These are phyloP conservation scores for Drosophila bifasciata DNA, from an alignment of 1,140 invertebrate species.

Conservation along the genomic window DNA sequence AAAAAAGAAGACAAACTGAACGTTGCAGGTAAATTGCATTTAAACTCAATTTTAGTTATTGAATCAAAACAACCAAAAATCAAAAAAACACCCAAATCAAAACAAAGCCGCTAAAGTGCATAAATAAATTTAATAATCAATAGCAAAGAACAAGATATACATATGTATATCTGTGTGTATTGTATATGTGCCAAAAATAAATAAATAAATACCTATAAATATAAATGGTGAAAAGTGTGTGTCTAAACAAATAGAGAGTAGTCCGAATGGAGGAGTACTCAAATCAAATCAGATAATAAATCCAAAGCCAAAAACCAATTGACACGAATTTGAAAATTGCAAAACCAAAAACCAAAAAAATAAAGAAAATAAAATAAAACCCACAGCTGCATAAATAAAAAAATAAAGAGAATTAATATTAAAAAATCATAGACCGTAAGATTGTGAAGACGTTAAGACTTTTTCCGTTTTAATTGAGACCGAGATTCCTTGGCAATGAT, in stretches of 20 bases:
- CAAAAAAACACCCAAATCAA: constrained; percentile 72
- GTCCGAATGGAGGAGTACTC: constrained; percentile 6
- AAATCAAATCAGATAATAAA: constrained; percentile 50
- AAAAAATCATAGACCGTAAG: constrained; percentile 26
- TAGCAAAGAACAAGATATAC: constrained; percentile 33
- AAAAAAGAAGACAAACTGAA: constrained; percentile 15
- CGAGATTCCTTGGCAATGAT: constrained; percentile 11
- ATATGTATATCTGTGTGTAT: constrained; percentile 10
- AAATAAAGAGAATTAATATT: constrained; percentile 31
- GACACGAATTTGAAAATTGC: constrained; percentile 12
- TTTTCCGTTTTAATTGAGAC: constrained; percentile 26
- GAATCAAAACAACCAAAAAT: constrained; percentile 56
- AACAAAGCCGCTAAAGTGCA: constrained; percentile 69
- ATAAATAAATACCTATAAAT: constrained; percentile 55
- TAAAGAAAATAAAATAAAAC: constrained; percentile 6
- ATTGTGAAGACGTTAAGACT: constrained; percentile 1
- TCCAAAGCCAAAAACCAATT: constrained; percentile 16
- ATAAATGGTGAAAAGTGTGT: constrained; percentile 37
- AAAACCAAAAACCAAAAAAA: constrained; percentile 9
- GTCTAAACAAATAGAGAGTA: constrained; percentile 46
- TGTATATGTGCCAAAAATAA: constrained; percentile 29
- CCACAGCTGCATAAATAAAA: constrained; percentile 18
- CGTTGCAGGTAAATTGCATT: constrained; percentile 75
- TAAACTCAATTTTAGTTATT: constrained; percentile 62
- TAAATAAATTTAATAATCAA: constrained; percentile 60